Base-by-base conservation (phyloP, 2,797 vertebrate genomes). In the Poliocrania exsul region DNA sequence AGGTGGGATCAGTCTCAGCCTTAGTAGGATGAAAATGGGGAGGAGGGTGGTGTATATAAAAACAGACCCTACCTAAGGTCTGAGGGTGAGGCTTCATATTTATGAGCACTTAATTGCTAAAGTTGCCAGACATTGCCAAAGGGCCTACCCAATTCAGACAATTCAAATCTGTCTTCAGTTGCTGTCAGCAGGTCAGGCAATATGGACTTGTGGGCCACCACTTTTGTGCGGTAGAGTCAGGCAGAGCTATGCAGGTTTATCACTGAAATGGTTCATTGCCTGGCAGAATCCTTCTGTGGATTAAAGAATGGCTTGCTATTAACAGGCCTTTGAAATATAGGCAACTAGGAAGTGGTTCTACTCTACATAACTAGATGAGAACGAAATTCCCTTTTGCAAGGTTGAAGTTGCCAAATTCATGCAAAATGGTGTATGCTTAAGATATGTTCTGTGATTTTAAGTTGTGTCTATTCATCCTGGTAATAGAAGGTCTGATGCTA, bases 391-490 rank as follows among this genome's bases (percentile, higher is more conserved):
- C 13, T 71, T 91, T 89, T 79, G 35, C 29, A 37, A 47, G 7
- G 5, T 19, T 79, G 38, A 31, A 47, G 18, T 75, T 79, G 44
- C 26, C 47, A 47, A 38, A 65, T n/a, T 47, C 4, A 35, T 38
- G 71, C 31, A 44, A 74, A 91, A n/a, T 0, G 0, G 2, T 11
- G 16, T 31, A 18, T 1, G 2, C 23, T 72, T 70, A 38, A 56
- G n/a, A 37, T 46, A 6, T 3, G 4, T 77, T 67, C 17, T 69
- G 25, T 54, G 19, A 11, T 92, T 88, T 85, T 40, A 58, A 40
- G 12, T 80, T 40, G 4, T 50, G 19, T 86, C 26, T 3, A 0
- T 83, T 73, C 9, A 8, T 77, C 19, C 9, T 65, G 35, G 5
- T 86, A 28, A 25, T 44, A 37, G 17, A 87, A 38, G 8, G 26